phyloP scores from a whole-genome alignment of 1,140 invertebrate species.

The Pogonomyrmex californicus region DNA sequence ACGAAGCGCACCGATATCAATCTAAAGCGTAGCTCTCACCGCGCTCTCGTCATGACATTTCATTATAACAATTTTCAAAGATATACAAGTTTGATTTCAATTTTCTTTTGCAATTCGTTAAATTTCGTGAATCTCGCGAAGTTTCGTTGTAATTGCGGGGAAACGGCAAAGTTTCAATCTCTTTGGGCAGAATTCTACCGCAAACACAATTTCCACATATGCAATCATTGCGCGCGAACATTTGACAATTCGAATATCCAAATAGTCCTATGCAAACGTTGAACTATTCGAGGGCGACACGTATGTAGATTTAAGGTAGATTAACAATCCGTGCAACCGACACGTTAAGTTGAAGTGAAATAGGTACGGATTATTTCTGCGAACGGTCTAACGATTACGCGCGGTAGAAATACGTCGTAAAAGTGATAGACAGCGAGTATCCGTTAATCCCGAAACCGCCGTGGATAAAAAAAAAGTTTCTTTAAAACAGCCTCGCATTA shows the following conservation, averaged over 20 bases:
- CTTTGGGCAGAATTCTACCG: neutral
- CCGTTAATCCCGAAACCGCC: neutral
- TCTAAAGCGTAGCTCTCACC: neutral
- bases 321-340: constrained; percentile 13
- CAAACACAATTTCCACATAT: constrained; percentile 24
- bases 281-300: neutral
- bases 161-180: neutral
- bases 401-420: neutral
- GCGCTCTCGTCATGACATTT: neutral
- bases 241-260: constrained; percentile 35
- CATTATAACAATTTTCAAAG: neutral
- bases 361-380: constrained; percentile 14
- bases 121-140: neutral
- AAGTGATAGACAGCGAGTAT: neutral
- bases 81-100: neutral
- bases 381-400: neutral
- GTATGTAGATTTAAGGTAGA: constrained; percentile 49
- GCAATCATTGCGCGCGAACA: constrained; percentile 25
- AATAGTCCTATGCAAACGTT: constrained; percentile 23
- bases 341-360: constrained; percentile 32
- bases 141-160: neutral
- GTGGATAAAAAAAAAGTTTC: neutral
- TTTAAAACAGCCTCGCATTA: neutral
- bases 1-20: neutral
- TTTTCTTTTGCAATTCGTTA: neutral